Evolutionary conservation across 2,113 vertebrate genomes (phyloP).

Genomic region (Thermophis baileyi): DNA sequence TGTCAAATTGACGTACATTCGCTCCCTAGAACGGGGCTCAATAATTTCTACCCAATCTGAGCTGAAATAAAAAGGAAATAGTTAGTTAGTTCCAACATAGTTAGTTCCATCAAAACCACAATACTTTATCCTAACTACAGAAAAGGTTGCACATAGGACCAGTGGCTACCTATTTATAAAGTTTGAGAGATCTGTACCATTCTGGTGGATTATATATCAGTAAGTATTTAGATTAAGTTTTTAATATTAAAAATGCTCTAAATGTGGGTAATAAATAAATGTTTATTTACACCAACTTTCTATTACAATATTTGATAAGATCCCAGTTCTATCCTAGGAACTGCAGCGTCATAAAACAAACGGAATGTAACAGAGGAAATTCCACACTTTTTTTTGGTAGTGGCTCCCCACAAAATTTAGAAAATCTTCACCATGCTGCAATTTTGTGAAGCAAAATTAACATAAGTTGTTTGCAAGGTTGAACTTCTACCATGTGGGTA

Average conservation of each 20-base stretch:
- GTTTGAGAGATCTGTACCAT: background rate
- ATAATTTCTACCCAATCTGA: constrained; percentile 90
- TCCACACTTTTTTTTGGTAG: background rate
- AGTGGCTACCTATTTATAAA: background rate
- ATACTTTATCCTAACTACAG: background rate
- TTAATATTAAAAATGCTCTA: background rate
- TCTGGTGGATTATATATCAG: background rate
- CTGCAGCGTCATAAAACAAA: background rate
- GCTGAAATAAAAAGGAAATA: constrained; percentile 59
- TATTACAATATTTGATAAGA: background rate
- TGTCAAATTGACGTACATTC: constrained; percentile 85
- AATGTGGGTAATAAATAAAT: background rate
- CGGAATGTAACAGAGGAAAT: background rate
- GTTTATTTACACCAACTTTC: background rate
- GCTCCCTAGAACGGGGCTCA: constrained; percentile 84
- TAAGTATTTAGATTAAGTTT: background rate
- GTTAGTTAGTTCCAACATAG: accelerated
- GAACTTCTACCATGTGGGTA: background rate
- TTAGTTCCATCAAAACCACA: background rate
- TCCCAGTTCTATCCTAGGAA: background rate
- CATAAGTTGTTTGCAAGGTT: background rate
- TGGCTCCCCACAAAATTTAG: background rate
- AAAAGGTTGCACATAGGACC: background rate
- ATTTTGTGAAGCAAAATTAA: background rate
- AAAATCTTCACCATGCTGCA: background rate